These are phyloP conservation scores for Rutpela maculata DNA, from an alignment of 2,888 invertebrate species.

Conservation along the genomic window DNA sequence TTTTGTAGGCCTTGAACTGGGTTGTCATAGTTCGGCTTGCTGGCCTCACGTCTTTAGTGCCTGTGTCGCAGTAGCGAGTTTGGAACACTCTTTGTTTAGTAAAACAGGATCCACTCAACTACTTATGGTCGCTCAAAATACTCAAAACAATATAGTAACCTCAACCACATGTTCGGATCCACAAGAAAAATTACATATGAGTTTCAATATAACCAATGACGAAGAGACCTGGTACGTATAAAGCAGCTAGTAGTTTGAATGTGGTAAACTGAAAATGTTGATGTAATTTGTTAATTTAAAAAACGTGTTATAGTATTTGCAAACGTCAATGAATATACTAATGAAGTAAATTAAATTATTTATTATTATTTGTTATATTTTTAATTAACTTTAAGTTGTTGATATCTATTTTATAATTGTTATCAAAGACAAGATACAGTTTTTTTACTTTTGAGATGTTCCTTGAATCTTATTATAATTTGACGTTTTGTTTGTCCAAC, in stretches of 20 bases:
- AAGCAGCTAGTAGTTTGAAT: slow-evolving; percentile 5
- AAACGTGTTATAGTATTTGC: too few species aligned
- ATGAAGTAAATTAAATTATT: too few species aligned
- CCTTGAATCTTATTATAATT: too few species aligned
- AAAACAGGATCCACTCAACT: slow-evolving; percentile 84
- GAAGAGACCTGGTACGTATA: slow-evolving; percentile 85
- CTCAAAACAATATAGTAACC: slow-evolving; percentile 78
- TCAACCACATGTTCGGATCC: slow-evolving; percentile 76
- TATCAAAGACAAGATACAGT: too few species aligned
- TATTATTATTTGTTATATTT: too few species aligned
- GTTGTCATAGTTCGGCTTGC: slow-evolving; percentile 93
- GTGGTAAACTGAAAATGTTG: not conserved
- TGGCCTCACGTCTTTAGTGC: slow-evolving; percentile 98
- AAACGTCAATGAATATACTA: too few species aligned
- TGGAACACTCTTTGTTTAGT: slow-evolving; percentile 94
- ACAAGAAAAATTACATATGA: slow-evolving; percentile 78
- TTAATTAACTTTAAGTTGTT: too few species aligned
- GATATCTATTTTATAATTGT: too few species aligned
- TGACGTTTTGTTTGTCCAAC: too few species aligned
- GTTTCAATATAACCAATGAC: slow-evolving; percentile 79
- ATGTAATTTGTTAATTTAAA: too few species aligned
- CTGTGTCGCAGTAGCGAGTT: slow-evolving; percentile 92
- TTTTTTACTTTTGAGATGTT: too few species aligned
- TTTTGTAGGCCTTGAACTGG: slow-evolving; percentile 86
- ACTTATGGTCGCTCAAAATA: slow-evolving; percentile 81